These are phyloP conservation scores for Frieseomelitta varia DNA, from an alignment of 1,140 invertebrate genomes.

Conservation along the genomic window DNA sequence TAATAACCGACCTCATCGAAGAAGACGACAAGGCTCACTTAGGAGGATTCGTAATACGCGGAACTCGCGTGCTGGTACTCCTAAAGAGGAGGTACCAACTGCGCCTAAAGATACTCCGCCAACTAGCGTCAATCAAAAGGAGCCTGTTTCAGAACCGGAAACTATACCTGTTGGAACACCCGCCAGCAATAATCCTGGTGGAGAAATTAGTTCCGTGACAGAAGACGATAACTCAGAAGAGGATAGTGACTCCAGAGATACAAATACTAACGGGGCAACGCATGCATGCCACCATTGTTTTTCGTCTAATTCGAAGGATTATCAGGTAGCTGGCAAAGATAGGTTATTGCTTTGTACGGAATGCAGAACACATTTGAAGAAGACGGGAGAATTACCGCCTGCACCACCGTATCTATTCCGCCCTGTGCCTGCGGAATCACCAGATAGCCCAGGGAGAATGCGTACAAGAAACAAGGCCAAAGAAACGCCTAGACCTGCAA, in stretches of 20 bases:
- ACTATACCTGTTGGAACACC: slow-evolving; percentile 71
- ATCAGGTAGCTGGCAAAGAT: slow-evolving; percentile 86
- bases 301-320: slow-evolving; percentile 84
- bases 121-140: slow-evolving; percentile 73
- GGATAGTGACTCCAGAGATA: slow-evolving; percentile 94
- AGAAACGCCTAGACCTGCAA: slow-evolving; percentile 86
- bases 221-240: slow-evolving; percentile 97
- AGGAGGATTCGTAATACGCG: slow-evolving; percentile 93
- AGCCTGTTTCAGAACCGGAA: slow-evolving; percentile 72
- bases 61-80: slow-evolving; percentile 85
- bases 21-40: slow-evolving; percentile 94
- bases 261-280: slow-evolving; percentile 81
- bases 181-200: slow-evolving; percentile 79
- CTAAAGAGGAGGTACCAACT: slow-evolving; percentile 83
- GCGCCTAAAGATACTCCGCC: slow-evolving; percentile 82
- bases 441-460: slow-evolving; percentile 93
- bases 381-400: slow-evolving; percentile 90
- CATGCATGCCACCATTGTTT: slow-evolving; percentile 83
- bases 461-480: slow-evolving; percentile 93
- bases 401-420: slow-evolving; percentile 87
- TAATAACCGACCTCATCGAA: slow-evolving; percentile 94
- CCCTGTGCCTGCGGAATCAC: slow-evolving; percentile 88
- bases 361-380: slow-evolving; percentile 91
- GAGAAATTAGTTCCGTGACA: slow-evolving; percentile 94
- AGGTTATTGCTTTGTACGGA: slow-evolving; percentile 90